Conservation (phyloP, 1,140 invertebrate genomes). For the Parapsyche elsis region DNA sequence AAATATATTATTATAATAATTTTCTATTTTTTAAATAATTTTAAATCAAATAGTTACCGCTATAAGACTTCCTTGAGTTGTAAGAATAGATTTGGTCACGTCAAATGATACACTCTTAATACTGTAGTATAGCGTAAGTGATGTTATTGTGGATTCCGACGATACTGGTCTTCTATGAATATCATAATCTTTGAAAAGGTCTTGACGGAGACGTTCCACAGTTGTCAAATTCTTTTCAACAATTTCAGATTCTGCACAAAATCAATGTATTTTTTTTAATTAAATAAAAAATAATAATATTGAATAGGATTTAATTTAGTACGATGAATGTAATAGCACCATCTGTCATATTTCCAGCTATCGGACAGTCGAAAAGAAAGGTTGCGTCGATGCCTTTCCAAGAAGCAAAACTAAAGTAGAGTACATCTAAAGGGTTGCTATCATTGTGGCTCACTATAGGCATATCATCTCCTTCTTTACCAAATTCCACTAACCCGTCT, state of each 20-base stretch:
- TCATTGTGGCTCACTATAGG: constrained; percentile 69
- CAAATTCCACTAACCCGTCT: constrained; percentile 69
- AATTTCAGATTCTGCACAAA: constrained; percentile 52
- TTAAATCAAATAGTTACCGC: constrained; percentile 11
- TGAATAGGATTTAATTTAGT: too few species aligned
- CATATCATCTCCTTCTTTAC: constrained; percentile 66
- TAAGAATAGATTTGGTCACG: neutral
- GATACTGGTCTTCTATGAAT: constrained; percentile 56
- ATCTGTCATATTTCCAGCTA: constrained; percentile 54
- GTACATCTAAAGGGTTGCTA: constrained; percentile 65
- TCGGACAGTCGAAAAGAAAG: constrained; percentile 70
- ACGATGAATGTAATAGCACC: too few species aligned
- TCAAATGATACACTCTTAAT: constrained; percentile 32
- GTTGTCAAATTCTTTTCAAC: constrained; percentile 56
- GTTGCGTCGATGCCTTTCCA: constrained; percentile 71
- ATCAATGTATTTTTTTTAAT: neutral
- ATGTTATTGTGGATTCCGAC: neutral
- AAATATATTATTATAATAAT: too few species aligned
- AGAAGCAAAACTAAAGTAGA: constrained; percentile 70
- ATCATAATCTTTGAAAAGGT: constrained; percentile 59
- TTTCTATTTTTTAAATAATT: too few species aligned
- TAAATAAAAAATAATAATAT: constrained; percentile 7
- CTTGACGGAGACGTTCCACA: constrained; percentile 56
- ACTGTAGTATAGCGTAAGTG: constrained; percentile 2
- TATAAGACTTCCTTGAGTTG: neutral